Conservation (phyloP, 2,797 vertebrate species). For the Galagoides demidoff region DNA sequence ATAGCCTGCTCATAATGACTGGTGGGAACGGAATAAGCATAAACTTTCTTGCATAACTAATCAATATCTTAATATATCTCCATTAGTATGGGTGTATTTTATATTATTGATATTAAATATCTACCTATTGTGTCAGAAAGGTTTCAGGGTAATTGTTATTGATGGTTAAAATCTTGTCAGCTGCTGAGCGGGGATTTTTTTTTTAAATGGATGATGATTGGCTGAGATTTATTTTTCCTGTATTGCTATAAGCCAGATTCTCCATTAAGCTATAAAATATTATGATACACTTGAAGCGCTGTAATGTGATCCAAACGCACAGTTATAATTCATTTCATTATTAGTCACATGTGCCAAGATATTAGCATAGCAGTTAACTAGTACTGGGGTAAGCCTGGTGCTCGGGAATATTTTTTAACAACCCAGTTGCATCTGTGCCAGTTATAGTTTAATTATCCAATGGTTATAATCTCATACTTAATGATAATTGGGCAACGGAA, state of each 20-base stretch:
- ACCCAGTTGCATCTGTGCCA: conserved; percentile 73
- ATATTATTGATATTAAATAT: conserved; percentile 86
- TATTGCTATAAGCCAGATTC: conserved; percentile 79
- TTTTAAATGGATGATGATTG: conserved; percentile 78
- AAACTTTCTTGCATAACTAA: conserved; percentile 82
- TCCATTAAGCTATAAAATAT: conserved; percentile 84
- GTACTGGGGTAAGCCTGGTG: conserved; percentile 60
- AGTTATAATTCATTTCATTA: conserved; percentile 80
- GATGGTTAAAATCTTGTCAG: conserved; percentile 77
- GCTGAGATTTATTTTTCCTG: conserved; percentile 84
- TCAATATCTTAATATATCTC: conserved; percentile 86
- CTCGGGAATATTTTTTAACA: conserved; percentile 81
- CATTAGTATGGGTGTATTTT: conserved; percentile 84
- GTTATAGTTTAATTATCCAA: conserved; percentile 83
- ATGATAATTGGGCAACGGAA: conserved; percentile 76
- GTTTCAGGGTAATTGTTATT: conserved; percentile 84
- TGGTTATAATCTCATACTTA: conserved; percentile 78
- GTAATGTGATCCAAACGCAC: conserved; percentile 79
- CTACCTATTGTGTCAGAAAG: conserved; percentile 79
- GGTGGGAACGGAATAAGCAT: conserved; percentile 73
- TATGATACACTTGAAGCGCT: conserved; percentile 78
- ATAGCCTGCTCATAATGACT: conserved; percentile 73
- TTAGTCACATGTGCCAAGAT: conserved; percentile 74
- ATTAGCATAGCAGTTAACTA: conserved; percentile 80
- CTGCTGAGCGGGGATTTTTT: conserved; percentile 76